phyloP scores from a whole-genome alignment of 1,140 invertebrate genomes.

The Rhyacophila brunnea region DNA sequence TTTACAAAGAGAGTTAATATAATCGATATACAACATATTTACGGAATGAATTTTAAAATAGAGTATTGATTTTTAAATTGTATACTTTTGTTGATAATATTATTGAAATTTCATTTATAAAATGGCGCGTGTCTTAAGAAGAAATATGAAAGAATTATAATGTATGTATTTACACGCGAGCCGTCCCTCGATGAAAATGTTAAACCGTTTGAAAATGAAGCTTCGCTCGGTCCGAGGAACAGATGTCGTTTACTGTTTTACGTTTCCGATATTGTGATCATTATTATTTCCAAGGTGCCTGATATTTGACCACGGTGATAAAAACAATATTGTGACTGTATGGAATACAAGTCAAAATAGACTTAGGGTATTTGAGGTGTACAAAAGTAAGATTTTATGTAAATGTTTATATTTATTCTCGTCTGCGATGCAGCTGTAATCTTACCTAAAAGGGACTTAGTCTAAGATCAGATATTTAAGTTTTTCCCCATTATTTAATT shows the following conservation, averaged over 20 bases:
- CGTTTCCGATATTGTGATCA: constrained; percentile 10
- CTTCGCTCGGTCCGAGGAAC: not conserved
- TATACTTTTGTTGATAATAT: not conserved
- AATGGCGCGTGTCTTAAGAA: constrained; percentile 1
- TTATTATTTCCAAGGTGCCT: constrained; percentile 33
- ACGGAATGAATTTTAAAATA: no score
- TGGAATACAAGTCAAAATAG: constrained; percentile 28
- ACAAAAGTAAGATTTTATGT: constrained; percentile 9
- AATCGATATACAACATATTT: no score
- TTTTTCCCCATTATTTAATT: constrained; percentile 17
- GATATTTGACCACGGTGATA: constrained; percentile 35
- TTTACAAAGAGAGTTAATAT: not conserved
- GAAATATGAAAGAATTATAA: not conserved
- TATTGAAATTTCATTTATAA: not conserved
- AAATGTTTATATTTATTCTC: constrained; percentile 23
- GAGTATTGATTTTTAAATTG: no score
- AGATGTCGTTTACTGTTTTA: constrained; percentile 11
- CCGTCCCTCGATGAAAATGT: constrained; percentile 15
- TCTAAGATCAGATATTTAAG: constrained; percentile 1
- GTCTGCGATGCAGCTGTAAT: constrained; percentile 23
- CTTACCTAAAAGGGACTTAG: constrained; percentile 10
- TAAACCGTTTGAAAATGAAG: constrained; percentile 10
- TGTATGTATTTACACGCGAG: not conserved
- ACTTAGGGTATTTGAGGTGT: constrained; percentile 15
- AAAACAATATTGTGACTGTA: constrained; percentile 33